Base-by-base conservation (phyloP, 2,113 vertebrate genomes). In the Camelus dromedarius region DNA sequence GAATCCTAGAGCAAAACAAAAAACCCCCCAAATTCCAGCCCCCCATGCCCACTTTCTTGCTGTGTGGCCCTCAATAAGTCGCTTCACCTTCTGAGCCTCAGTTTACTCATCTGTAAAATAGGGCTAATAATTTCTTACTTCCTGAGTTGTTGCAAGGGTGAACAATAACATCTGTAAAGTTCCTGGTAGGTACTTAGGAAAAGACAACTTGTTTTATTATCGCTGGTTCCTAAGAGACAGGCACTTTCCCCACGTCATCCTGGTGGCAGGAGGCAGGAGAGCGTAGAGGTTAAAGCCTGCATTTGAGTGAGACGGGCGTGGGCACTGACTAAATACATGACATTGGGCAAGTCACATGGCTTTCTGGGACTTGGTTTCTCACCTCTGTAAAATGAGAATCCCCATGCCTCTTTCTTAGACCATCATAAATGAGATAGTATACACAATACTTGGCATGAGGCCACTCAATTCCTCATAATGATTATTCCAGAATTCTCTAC, bases 401-500 rank as follows among this genome's bases (percentile, higher is more conserved):
- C 32, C 26, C 35, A n/a, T 20, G 18, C 24, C 5, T 50, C n/a
- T 60, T 48, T 80, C 58, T 70, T 30, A 19, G 52, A 28, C 56
- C 73, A 32, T 2, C 0, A 1, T 24, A 82, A 64, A 64, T 5
- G 11, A 38, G 82, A 77, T 1, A 35, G 60, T 24, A 7, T 60
- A 48, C 32, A 7, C 3, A 91, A 30, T 52, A 42, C 66, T 60
- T 56, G 86, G 73, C 91, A 52, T 1, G 9, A 42, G 30, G 38
- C 56, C 91, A 42, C 62, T 86, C 56, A 28, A 8, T 73, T 92
- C 52, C 35, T 64, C n/a, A 11, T 73, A 52, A 91, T 52, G 35
- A 62, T 22, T 83, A 69, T 93, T 94, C 75, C 75, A 94, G 85
- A 94, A 88, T 35, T 30, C 64, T 92, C 89, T 42, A 52, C 15